Base-by-base conservation (phyloP, 2,888 invertebrate genomes). In the Laspeyria flexula region DNA sequence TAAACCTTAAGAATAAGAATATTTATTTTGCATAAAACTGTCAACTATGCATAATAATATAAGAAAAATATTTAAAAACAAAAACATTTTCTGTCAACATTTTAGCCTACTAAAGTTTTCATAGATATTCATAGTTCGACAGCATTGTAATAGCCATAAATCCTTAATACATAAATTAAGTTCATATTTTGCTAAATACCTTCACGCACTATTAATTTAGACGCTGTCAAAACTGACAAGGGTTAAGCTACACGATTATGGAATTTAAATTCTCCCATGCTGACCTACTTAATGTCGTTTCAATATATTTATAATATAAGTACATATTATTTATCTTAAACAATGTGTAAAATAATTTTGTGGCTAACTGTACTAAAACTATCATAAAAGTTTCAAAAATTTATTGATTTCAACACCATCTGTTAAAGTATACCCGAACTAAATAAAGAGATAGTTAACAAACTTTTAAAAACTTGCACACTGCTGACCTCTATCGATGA, bases 141-240 rank as follows among this genome's bases (percentile, higher is more conserved):
- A 48, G 40, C 29, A 55, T 54, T 25, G 48, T 47, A 57, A 40
- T 34, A 45, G 37, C 52, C 47, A 70, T 73, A 66, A 73, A 73
- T 71, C 67, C 47, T 55, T 47, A 39, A 57, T 60, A 61, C 55
- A 71, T 63, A 65, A 70, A 68, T 67, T 72, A 68, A 72, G 72
- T 75, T 72, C 72, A 75, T 78, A 77, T 75, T 80, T 77, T 71
- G 77, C 73, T 77, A 81, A 83, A 83, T 85, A 81, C 82, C 81
- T 82, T 76, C 79, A 79, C 79, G 79, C 81, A 83, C 85, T 85
- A 85, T 85, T 85, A 85, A 84, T 86, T 85, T 83, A 81, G 77
- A 75, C 67, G 74, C 77, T 81, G 84, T 84, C 85, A 79, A 72
- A 81, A 73, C 74, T 81, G 85, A 86, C 77, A 84, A 84, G 86